Base-by-base conservation (phyloP, 2,888 invertebrate genomes). In the Drosophila emarginata region DNA sequence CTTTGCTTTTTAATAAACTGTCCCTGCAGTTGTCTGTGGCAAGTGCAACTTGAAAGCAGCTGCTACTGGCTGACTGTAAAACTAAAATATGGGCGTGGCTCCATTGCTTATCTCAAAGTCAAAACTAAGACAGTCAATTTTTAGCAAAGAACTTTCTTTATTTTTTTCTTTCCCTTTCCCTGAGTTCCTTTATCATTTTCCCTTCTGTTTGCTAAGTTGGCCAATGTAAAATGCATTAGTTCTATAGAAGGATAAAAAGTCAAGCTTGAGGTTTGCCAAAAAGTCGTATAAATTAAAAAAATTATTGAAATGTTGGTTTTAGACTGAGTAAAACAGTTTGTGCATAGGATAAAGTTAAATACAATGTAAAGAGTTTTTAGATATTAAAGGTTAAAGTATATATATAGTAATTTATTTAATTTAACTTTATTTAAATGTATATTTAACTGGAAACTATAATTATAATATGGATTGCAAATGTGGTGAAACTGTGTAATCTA, bases 71-170 rank as follows among this genome's bases (percentile, higher is more conserved):
- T 40, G 40, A 39, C 18, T 40, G 36, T 9, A 32, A 14, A 40
- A 59, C 45, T 54, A 32, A 54, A 54, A 54, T 18, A 54, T 54
- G 54, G 54, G 54, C 54, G 54, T 54, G 54, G 32, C 54, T 36
- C 14, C 23, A 50, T 54, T 60, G 64, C 77, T 72, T 63, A 66
- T 71, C 83, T 64, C 71, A 79, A 85, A 81, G 82, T 75, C 79
- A 67, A 68, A 74, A 74, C 62, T 65, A 72, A 80, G 78, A 73
- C 64, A 77, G 78, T 82, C 87, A 78, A 79, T 87, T 82, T 72
- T 23, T 64, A 63, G 64, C 69, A 23, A 52, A 39, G 63, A 79
- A 71, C 68, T 69, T 70, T 64, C 58, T 64, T 57, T 64, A 32
- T 11, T 4, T 18, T 9, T 5, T 58, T 45, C 58, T 59, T 53